These are phyloP conservation scores for Apomyelois bistriatella DNA, from an alignment of 2,888 invertebrate species.

Conservation along the genomic window DNA sequence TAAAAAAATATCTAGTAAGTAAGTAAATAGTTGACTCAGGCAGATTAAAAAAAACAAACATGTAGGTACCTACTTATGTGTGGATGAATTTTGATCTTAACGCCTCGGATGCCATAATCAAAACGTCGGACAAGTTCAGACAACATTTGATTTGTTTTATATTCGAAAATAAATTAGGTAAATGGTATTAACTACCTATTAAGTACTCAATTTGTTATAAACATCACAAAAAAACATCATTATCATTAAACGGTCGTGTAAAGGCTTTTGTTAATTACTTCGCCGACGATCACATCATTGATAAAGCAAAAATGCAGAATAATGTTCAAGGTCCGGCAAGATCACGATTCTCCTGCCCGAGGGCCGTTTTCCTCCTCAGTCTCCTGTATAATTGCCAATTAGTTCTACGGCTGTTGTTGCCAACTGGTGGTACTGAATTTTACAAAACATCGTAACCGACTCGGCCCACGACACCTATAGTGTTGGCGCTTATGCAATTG, in stretches of 20 bases:
- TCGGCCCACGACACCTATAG: constrained; percentile 40
- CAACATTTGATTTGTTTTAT: too few relatives aligned
- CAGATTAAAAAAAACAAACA: too few relatives aligned
- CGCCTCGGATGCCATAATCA: too few relatives aligned
- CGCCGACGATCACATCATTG: constrained; percentile 17
- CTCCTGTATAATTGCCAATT: constrained; percentile 53
- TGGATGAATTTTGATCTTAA: too few relatives aligned
- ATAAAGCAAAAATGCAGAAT: constrained; percentile 26
- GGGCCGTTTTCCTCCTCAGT: constrained; percentile 28
- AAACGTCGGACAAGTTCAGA: too few relatives aligned
- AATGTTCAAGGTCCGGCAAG: constrained; percentile 27
- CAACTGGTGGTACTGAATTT: constrained; percentile 47
- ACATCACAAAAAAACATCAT: background rate
- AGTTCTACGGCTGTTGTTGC: constrained; percentile 47
- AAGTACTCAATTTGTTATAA: background rate
- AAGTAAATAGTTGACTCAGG: too few relatives aligned
- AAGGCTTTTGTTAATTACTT: constrained; percentile 5
- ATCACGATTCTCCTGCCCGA: constrained; percentile 24
- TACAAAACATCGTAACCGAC: constrained; percentile 50
- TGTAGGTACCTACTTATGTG: too few relatives aligned
- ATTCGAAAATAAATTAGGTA: background rate
- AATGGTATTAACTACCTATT: background rate
- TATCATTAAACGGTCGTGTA: background rate
- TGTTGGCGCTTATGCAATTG: constrained; percentile 65
- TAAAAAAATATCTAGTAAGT: too few relatives aligned